These are phyloP conservation scores for Cataglyphis cursor DNA, from an alignment of 2,888 invertebrate species.

Conservation along the genomic window DNA sequence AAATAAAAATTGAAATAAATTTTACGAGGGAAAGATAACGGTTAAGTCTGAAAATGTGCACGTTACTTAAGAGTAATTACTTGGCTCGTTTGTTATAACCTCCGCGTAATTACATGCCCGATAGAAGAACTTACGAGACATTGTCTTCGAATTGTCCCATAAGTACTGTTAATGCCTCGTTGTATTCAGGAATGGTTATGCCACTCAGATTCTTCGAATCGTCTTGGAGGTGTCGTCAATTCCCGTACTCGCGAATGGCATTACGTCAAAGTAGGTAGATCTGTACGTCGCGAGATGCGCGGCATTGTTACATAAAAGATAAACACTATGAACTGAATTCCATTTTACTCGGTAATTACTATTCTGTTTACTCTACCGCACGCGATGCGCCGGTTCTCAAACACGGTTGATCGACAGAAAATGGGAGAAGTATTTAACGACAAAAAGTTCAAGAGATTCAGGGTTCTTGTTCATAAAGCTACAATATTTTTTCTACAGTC, in stretches of 20 bases:
- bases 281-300: conserved; percentile 9
- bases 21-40: neutral
- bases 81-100: neutral
- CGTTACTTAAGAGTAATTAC: conserved; percentile 28
- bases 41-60: conserved; percentile 1
- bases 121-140: neutral
- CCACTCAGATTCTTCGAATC: conserved; percentile 28
- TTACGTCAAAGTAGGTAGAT: conserved; percentile 21
- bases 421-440: conserved; percentile 28
- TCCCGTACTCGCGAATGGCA: conserved; percentile 22
- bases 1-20: neutral
- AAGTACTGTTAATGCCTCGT: conserved; percentile 30
- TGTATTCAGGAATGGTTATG: neutral
- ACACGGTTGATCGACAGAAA: conserved; percentile 39
- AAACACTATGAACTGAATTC: conserved; percentile 72
- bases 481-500: neutral
- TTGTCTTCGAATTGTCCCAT: conserved; percentile 22
- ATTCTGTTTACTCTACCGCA: conserved; percentile 60
- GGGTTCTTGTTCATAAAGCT: neutral
- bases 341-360: conserved; percentile 72
- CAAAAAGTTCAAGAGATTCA: neutral
- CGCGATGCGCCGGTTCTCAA: conserved; percentile 39
- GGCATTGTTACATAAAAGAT: conserved; percentile 72
- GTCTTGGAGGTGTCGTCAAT: conserved; percentile 35
- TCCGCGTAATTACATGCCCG: conserved; percentile 8